A percentile compares a stretch with the other conserved stretches of the same genome.
phyloP scores from a whole-genome alignment of 2,888 invertebrate genomes.

The Cerastis rubricosa region DNA sequence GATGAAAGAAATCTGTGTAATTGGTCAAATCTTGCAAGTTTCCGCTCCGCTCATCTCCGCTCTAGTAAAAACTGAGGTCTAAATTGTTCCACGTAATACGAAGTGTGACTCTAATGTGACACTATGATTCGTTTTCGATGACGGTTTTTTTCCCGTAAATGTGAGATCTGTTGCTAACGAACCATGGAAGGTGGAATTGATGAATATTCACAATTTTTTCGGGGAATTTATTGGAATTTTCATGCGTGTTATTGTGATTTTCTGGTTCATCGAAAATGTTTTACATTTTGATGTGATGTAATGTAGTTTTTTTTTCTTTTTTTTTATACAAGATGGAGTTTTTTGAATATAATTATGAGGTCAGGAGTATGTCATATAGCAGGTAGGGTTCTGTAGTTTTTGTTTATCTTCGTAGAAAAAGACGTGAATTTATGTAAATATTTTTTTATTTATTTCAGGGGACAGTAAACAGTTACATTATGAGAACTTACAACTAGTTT shows the following conservation, averaged over 20 bases:
- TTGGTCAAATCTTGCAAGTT: no score
- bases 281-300: slow-evolving; percentile 8
- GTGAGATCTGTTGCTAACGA: slow-evolving; percentile 38
- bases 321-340: no score
- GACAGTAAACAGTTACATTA: no score
- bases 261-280: background rate
- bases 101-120: slow-evolving; percentile 43
- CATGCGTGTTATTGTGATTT: background rate
- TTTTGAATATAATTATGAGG: background rate
- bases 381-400: background rate
- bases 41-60: background rate
- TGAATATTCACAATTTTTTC: slow-evolving; percentile 12
- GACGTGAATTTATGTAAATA: background rate
- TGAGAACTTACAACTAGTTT: no score
- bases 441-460: no score
- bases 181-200: slow-evolving; percentile 24
- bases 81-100: slow-evolving; percentile 56
- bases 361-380: background rate
- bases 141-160: slow-evolving; percentile 37
- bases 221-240: slow-evolving; percentile 13
- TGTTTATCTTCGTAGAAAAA: background rate
- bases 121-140: slow-evolving; percentile 43
- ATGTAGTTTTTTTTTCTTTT: background rate
- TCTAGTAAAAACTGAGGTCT: background rate
- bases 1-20: background rate